Conservation (phyloP, 2,113 vertebrate genomes). For the Chionis minor region DNA sequence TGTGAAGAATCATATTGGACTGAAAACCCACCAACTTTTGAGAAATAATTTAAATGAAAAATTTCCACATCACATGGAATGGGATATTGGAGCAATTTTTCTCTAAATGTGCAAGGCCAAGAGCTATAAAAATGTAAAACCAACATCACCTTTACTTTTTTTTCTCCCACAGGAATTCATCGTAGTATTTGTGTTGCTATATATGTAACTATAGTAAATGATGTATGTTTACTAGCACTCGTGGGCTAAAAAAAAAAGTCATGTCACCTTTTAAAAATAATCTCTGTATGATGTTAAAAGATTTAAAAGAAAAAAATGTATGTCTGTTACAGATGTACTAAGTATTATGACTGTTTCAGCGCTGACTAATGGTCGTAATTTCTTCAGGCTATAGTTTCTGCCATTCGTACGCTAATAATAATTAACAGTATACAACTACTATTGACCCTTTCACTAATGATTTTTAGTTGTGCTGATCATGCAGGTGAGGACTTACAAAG, state of each 20-base stretch:
- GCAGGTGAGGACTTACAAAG: background rate
- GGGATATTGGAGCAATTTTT: background rate
- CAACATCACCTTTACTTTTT: background rate
- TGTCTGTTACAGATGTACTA: background rate
- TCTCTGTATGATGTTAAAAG: background rate
- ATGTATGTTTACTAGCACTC: background rate
- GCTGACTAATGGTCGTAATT: background rate
- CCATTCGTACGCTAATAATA: background rate
- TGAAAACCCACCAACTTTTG: background rate
- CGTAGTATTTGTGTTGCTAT: background rate
- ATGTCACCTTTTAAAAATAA: background rate
- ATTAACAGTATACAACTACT: background rate
- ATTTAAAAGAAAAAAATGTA: background rate
- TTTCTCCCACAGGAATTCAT: background rate
- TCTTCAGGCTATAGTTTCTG: background rate
- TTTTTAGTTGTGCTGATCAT: background rate
- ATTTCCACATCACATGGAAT: background rate
- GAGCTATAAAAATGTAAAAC: background rate
- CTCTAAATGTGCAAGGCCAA: background rate
- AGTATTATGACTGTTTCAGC: background rate
- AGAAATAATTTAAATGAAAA: background rate
- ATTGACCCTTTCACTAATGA: background rate
- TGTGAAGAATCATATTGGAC: background rate
- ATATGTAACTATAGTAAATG: background rate
- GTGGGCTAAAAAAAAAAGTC: background rate